Percentiles rank a stretch among this genome's conserved stretches.
phyloP scores from a whole-genome alignment of 2,113 vertebrate species.

The Gavialis gangeticus region DNA sequence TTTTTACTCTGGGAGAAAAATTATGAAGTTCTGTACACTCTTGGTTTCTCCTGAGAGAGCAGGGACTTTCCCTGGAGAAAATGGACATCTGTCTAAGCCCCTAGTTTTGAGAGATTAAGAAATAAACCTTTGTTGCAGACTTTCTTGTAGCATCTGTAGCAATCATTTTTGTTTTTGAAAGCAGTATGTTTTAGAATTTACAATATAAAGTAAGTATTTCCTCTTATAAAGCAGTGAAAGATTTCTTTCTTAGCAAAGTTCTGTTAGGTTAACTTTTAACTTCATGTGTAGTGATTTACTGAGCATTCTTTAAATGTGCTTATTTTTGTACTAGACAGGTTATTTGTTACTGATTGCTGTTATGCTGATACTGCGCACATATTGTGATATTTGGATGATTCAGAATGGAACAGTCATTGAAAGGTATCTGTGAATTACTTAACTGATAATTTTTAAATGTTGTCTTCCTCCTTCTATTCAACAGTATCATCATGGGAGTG shows the following conservation, averaged over 20 bases:
- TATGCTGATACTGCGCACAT: constrained; percentile 94
- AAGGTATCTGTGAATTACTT: constrained; percentile 83
- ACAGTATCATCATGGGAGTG: neutral
- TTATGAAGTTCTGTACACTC: no score
- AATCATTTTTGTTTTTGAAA: neutral
- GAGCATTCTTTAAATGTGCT: constrained; percentile 23
- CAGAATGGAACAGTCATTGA: constrained; percentile 98
- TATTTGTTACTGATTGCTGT: constrained; percentile 93
- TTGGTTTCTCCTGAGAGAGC: no score
- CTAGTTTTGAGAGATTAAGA: neutral
- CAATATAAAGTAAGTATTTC: neutral
- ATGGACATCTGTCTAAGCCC: neutral
- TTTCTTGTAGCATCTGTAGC: neutral
- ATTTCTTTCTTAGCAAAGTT: neutral
- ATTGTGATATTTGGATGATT: constrained; percentile 99
- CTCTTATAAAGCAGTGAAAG: neutral
- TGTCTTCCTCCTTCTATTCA: constrained; percentile 1
- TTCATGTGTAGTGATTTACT: neutral
- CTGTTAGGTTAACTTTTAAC: neutral
- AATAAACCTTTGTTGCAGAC: neutral
- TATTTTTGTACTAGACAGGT: constrained; percentile 83
- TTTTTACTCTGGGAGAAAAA: no score
- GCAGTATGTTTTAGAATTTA: neutral
- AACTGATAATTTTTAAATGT: neutral
- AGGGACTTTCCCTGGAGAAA: no score